Evolutionary conservation across 2,888 invertebrate species (phyloP), one percentile per base, ranked within the genome.

Genomic region (Drosophila imparisetae): DNA sequence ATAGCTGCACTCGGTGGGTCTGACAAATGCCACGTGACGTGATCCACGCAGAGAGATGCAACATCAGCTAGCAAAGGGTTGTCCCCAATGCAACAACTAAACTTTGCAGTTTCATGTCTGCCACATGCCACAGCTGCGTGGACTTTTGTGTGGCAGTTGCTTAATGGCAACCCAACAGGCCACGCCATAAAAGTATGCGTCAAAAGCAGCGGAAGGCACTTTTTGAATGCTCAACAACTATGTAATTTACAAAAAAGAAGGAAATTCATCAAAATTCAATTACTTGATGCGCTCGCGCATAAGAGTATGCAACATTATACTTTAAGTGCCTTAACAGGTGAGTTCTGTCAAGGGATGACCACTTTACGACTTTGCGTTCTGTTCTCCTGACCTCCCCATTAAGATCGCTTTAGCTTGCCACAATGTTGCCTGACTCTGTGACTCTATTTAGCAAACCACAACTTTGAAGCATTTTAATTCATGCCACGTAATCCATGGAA

Each of bases 181-280:
- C 72, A 81, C 77, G 83, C 72, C 64, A 72, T 80, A 78, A 87
- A 87, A 75, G 81, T 74, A 83, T 77, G 78, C 68, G 52, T 32
- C 32, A 18, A 10, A 34, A 36, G 48, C 66, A 58, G 63, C 67
- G 58, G 68, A 48, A 52, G 64, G 40, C 65, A 36, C 61, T 59
- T 66, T 86, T 80, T 78, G 81, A 83, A 86, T 83, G 78, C 81
- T 78, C 67, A 86, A 69, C 73, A 78, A 67, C 69, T 66, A 55
- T 72, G 85, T 66, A 78, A 78, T 84, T 45, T 8, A 8, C 24
- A 45, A 8, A 21, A 4, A 10, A 75, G 74, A 86, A 78, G 45
- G 18, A 66, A 78, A 84, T 84, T 78, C 77, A 74, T 88, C 72
- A 86, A 80, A 72, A 86, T 88, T 84, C 86, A 84, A 88, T 86